Evolutionary conservation across 1,140 invertebrate genomes (phyloP).

Genomic region (Psix sp.): DNA sequence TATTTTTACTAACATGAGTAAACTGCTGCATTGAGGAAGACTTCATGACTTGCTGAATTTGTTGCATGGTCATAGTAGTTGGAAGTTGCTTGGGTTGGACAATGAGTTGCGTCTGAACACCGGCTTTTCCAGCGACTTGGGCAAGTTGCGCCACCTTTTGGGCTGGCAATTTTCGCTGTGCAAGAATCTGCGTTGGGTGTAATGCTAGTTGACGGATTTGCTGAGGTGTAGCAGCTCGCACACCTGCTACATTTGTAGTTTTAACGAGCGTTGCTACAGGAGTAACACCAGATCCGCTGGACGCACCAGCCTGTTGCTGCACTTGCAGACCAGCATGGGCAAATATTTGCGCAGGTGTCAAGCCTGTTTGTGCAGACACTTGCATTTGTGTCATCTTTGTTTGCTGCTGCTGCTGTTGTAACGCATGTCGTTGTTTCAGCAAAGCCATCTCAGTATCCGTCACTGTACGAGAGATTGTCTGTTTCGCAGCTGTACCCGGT

Average conservation of each 20-base stretch:
- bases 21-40: conserved; percentile 78
- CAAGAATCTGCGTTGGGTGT: conserved; percentile 82
- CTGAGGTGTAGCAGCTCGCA: conserved; percentile 79
- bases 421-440: conserved; percentile 81
- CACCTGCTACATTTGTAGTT: conserved; percentile 76
- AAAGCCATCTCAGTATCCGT: conserved; percentile 84
- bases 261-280: conserved; percentile 81
- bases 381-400: conserved; percentile 76
- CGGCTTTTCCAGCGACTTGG: conserved; percentile 77
- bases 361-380: conserved; percentile 69
- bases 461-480: conserved; percentile 78
- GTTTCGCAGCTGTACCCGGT: conserved; percentile 71
- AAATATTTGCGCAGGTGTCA: conserved; percentile 78
- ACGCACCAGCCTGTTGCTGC: conserved; percentile 75
- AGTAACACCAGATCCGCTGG: conserved; percentile 60
- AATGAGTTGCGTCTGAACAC: conserved; percentile 80
- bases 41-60: conserved; percentile 87
- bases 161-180: conserved; percentile 79
- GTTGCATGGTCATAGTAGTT: conserved; percentile 84
- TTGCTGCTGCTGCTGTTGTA: conserved; percentile 78
- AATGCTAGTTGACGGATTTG: conserved; percentile 84
- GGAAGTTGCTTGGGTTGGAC: conserved; percentile 82
- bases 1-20: conserved; percentile 70
- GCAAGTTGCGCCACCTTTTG: conserved; percentile 81
- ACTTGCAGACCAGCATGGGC: conserved; percentile 79